Evolutionary conservation across 2,113 vertebrate species (phyloP), one percentile per base, ranked within the genome.

Genomic region (Tetrao urogallus): DNA sequence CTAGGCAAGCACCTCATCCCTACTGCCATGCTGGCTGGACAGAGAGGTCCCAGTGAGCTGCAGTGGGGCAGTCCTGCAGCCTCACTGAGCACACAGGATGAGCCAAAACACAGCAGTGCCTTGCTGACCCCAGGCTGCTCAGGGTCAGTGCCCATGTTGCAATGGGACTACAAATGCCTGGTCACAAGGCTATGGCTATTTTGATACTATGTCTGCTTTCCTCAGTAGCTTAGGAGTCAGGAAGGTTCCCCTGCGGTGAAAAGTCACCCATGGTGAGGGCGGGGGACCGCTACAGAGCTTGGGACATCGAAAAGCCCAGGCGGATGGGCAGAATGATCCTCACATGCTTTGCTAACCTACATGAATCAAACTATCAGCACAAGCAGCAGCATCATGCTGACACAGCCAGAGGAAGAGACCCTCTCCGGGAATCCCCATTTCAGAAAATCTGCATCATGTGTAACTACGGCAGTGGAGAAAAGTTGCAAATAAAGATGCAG

Each of bases 171-270:
- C 8, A 25, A 2, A 1, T 11, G 58, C 50, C n/a, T 38, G 52
- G 32, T 45, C 45, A 91, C 11, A 10, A 81, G 69, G 65, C 73
- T 77, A 45, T 7, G 32, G 25, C n/a, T 93, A 63, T 74, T 92
- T 86, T 71, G 52, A 10, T 43, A 45, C 48, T 88, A 2, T 9
- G 24, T 14, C 42, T 30, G 45, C 36, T 77, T 79, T 77, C 22
- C 32, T 54, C n/a, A 71, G 11, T 2, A 6, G 8, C 25, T 70
- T n/a, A 36, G 57, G 84, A 92, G 50, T 2, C 10, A 34, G 18
- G 71, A 30, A 0, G 0, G 74, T 22, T 82, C n/a, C 58, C 81
- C 75, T 72, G 20, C 64, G 76, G 24, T 0, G 0, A 89, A 56
- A 78, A 88, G 58, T 54, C 19, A 28, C n/a, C 28, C 1, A 0